Conservation (phyloP, 2,113 vertebrate genomes). For the Hippocampus mohnikei region DNA sequence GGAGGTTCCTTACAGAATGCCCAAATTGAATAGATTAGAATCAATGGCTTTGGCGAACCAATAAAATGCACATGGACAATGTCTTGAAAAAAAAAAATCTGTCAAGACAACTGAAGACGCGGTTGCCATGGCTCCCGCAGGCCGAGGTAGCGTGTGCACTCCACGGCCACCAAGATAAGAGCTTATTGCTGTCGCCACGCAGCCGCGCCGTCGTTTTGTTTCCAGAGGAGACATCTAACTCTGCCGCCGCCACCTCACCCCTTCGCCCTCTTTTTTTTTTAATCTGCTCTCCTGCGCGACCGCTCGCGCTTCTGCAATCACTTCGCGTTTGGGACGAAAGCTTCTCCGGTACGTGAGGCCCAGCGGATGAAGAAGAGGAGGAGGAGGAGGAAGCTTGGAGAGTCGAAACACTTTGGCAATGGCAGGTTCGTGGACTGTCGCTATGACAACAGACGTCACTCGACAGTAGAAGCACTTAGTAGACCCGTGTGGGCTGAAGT, state of each 20-base stretch:
- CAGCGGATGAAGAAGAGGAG: constrained; percentile 36
- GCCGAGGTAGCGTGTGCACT: not conserved
- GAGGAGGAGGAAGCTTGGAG: constrained; percentile 22
- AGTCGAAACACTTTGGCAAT: constrained; percentile 59
- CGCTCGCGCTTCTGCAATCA: constrained; percentile 64
- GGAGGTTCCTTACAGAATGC: not conserved
- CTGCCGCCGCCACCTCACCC: not conserved
- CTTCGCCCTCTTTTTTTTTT: constrained; percentile 17
- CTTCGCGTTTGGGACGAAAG: constrained; percentile 67
- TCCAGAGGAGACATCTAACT: constrained; percentile 38
- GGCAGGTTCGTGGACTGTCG: constrained; percentile 62
- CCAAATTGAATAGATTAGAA: not conserved
- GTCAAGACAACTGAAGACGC: not conserved
- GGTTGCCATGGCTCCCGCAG: not conserved
- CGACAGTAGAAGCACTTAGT: constrained; percentile 68
- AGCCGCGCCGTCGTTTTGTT: constrained; percentile 50
- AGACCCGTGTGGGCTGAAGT: constrained; percentile 71
- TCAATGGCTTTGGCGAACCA: not conserved
- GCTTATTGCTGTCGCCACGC: constrained; percentile 29
- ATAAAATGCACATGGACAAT: not conserved
- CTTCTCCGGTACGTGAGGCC: constrained; percentile 59
- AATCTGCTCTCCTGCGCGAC: constrained; percentile 45
- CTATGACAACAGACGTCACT: constrained; percentile 79
- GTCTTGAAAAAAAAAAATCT: not conserved
- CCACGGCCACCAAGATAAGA: not conserved